Percentiles rank a stretch among this genome's conserved stretches.
These are phyloP conservation scores for Caerostris extrusa DNA, from an alignment of 1,140 invertebrate species.

Conservation along the genomic window DNA sequence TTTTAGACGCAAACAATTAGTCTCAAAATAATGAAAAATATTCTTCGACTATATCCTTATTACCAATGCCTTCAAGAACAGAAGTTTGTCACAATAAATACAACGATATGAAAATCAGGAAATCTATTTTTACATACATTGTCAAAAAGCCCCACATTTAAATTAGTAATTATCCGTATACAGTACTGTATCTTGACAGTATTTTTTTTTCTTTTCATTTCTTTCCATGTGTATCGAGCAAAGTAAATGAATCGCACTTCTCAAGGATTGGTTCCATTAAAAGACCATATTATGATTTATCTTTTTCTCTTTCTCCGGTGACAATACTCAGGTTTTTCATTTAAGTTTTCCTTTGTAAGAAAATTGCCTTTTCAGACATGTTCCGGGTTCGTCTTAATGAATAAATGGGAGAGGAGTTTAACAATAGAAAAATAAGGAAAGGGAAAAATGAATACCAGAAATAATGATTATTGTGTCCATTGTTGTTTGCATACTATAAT, in stretches of 20 bases:
- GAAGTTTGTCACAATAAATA: no score
- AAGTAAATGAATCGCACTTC: neutral
- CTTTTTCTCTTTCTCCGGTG: neutral
- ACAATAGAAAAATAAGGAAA: no score
- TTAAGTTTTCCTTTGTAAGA: neutral
- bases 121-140: neutral
- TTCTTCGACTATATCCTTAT: no score
- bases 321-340: neutral
- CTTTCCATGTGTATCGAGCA: neutral
- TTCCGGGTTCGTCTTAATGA: constrained; percentile 5
- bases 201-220: neutral
- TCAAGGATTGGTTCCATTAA: neutral
- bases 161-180: neutral
- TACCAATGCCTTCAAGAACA: no score
- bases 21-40: no score
- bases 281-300: neutral
- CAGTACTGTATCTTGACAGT: neutral
- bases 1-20: no score
- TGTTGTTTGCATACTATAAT: no score
- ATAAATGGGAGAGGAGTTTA: neutral
- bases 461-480: no score
- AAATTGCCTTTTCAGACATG: neutral
- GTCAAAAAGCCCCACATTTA: no score
- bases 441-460: no score
- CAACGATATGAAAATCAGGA: no score